Base-by-base conservation (phyloP, 2,797 vertebrate species). In the Graptemys geographica region DNA sequence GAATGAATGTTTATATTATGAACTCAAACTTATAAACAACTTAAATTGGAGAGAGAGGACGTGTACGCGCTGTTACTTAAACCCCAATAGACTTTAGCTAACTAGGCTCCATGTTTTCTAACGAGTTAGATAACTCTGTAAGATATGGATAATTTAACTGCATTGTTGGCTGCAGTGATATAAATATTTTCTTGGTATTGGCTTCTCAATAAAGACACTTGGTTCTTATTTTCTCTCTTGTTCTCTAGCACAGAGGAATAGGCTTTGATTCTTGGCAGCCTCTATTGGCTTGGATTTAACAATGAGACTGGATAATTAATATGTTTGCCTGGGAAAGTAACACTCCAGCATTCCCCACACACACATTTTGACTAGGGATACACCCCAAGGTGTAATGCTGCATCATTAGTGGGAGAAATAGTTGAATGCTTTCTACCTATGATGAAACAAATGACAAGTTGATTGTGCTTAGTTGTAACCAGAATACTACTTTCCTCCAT, bases 141-240 rank as follows among this genome's bases (percentile, higher is more conserved):
- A 91, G 76, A 15, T 41, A 19, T 57, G 65, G 65, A 13, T 87
- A 79, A 47, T 37, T 91, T 51, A 87, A 87, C 81, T 94, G 18
- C 0, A 0, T 93, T 47, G 49, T 84, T 49, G 89, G 49, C 89
- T 95, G 44, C 5, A 94, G 78, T 28, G 90, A 86, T 95, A 79
- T 11, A 16, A 89, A 90, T 7, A 2, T 87, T 90, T 92, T 85
- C 33, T 23, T 79, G 15, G 47, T 53, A 9, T 62, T 92, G 79
- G 92, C 8, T 83, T 51, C 91, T 96, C 37, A n/a, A 13, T 33
- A 55, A 37, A 78, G 7, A 53, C 33, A 18, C 3, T 33, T 83
- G 6, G 21, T 83, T 9, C 83, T 94, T 44, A 41, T 89, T 87
- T 94, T 7, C 52, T 19, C 21, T 88, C 56, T 37, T 88, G 37